These are phyloP conservation scores for Pelvicachromis taeniatus DNA, from an alignment of 2,113 vertebrate species.

Conservation along the genomic window DNA sequence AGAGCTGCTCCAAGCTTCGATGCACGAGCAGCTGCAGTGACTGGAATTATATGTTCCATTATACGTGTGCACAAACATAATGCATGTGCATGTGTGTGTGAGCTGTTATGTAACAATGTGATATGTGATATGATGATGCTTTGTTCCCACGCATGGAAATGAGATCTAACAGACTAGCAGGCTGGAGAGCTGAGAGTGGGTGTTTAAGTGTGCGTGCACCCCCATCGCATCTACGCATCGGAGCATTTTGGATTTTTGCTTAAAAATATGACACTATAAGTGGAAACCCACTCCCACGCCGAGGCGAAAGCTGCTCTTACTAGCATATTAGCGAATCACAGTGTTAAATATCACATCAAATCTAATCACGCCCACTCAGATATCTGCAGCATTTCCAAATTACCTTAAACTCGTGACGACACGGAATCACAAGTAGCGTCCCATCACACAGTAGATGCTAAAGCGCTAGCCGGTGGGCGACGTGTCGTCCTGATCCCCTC, in stretches of 20 bases:
- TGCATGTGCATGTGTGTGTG: not conserved
- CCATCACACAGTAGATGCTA: not conserved
- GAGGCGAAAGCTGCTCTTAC: not conserved
- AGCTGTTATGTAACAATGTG: slow-evolving; percentile 10
- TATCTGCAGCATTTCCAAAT: not conserved
- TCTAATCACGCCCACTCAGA: not conserved
- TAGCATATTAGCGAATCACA: not conserved
- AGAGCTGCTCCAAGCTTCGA: not conserved
- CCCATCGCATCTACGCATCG: not conserved
- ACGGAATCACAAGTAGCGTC: not conserved
- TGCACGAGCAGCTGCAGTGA: not conserved
- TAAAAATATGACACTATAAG: not conserved
- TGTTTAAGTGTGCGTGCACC: not conserved
- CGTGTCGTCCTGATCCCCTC: not conserved
- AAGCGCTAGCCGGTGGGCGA: not conserved
- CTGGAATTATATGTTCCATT: not conserved
- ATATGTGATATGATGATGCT: slow-evolving; percentile 42
- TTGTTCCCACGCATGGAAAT: slow-evolving; percentile 59
- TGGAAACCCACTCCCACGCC: not conserved
- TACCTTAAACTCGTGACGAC: not conserved
- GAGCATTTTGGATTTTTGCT: not conserved
- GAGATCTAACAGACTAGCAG: slow-evolving; percentile 18
- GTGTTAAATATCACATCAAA: not conserved
- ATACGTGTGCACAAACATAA: not conserved
- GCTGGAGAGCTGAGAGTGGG: slow-evolving; percentile 34